Conservation (phyloP, 1,140 invertebrate genomes). For the Drosophila takahashii region DNA sequence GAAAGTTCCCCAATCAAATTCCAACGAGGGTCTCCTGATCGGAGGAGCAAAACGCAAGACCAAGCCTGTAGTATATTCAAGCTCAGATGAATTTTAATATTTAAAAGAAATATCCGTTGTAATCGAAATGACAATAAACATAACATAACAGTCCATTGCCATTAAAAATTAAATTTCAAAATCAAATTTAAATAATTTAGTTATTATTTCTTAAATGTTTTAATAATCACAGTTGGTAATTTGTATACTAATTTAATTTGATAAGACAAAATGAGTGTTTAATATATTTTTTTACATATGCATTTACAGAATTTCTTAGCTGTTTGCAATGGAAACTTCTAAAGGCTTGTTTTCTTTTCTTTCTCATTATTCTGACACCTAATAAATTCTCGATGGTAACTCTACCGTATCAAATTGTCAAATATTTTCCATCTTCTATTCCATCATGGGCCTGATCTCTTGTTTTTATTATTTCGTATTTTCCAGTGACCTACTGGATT, state of each 20-base stretch:
- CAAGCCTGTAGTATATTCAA: conserved; percentile 13
- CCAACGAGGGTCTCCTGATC: conserved; percentile 2
- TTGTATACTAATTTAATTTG: neutral
- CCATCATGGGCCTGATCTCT: conserved; percentile 10
- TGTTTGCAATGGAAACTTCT: no score
- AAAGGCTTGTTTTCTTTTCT: neutral
- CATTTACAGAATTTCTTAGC: no score
- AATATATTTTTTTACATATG: no score
- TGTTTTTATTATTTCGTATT: conserved; percentile 16
- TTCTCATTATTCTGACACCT: neutral
- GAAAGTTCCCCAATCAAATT: neutral
- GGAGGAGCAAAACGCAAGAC: neutral
- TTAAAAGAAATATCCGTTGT: neutral
- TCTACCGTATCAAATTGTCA: conserved; percentile 34
- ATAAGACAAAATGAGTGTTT: no score
- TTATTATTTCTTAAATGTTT: no score
- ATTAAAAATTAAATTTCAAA: no score
- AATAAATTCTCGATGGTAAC: conserved; percentile 21
- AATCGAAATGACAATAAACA: conserved; percentile 38
- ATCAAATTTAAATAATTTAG: no score
- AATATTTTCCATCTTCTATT: conserved; percentile 29
- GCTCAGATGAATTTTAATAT: no score
- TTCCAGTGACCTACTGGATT: conserved; percentile 49
- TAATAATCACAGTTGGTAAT: no score
- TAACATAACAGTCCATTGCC: no score